phyloP scores from a whole-genome alignment of 2,797 vertebrate species.

The Sarcophilus harrisii region DNA sequence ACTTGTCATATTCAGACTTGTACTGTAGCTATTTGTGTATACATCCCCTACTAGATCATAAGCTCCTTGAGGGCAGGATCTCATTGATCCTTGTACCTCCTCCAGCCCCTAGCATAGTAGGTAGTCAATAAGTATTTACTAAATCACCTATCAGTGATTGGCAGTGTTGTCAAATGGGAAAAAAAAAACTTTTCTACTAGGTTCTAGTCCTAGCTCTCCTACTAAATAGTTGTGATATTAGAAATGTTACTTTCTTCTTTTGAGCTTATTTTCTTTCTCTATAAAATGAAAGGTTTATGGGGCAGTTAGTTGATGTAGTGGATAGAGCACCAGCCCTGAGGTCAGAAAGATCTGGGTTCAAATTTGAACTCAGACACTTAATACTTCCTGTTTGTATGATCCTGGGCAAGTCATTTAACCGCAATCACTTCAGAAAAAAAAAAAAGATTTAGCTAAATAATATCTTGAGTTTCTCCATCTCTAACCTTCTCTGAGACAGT shows the following conservation, averaged over 20 bases:
- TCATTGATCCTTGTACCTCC: not conserved
- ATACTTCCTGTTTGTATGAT: too few relatives aligned
- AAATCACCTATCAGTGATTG: not conserved
- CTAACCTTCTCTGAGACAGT: not conserved
- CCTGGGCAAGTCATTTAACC: too few relatives aligned
- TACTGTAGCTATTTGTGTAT: not conserved
- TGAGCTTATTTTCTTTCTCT: not conserved
- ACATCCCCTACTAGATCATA: not conserved
- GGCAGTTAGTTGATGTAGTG: too few relatives aligned
- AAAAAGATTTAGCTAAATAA: not conserved
- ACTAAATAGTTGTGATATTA: not conserved
- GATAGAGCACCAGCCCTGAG: too few relatives aligned
- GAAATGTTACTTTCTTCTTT: not conserved
- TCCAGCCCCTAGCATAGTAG: not conserved
- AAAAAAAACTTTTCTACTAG: not conserved
- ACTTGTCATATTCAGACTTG: not conserved
- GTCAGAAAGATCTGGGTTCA: too few relatives aligned
- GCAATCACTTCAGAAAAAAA: too few relatives aligned
- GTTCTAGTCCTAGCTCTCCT: not conserved
- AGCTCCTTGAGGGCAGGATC: not conserved
- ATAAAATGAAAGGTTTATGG: not conserved
- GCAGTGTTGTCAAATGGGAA: not conserved
- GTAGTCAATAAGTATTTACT: not conserved
- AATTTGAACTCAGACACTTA: too few relatives aligned
- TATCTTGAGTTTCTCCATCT: not conserved